Evolutionary conservation across 1,140 invertebrate species (phyloP), one percentile per base, ranked within the genome.

Genomic region (Plodia interpunctella): DNA sequence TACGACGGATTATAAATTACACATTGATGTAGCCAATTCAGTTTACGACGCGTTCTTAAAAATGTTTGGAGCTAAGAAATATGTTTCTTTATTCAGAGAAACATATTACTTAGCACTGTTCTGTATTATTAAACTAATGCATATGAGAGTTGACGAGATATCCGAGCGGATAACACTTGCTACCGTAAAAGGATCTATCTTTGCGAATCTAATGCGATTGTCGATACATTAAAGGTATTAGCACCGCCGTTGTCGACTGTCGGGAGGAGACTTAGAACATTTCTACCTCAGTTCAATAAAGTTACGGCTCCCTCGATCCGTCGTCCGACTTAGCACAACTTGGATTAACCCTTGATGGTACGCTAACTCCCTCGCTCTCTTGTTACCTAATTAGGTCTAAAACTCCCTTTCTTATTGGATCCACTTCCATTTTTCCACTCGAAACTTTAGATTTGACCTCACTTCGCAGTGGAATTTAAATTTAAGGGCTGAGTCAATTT

Each of bases 221-320:
- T 60, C 65, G 64, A 66, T 78, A 70, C 64, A 72, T 59, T 63
- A 65, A 62, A 62, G 56, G 60, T 38, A 71, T 73, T 71, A 75
- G 62, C 55, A 65, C 13, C 2, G 38, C 13, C n/a, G 10, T 51
- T 62, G 59, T 66, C 62, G 68, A 63, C 62, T 59, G 58, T 19
- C 56, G 30, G 11, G 30, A 63, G 30, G 55, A 59, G 72, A 68
- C 68, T 71, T 68, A 60, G 66, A 63, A 18, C 35, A 30, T 58
- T 70, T 68, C 56, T 62, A 63, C 57, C 57, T 70, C 55, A 49
- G 61, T 49, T 61, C 57, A 54, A 55, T 53, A 62, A 77, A 77
- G 65, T 74, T 72, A 53, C 49, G 51, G 35, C 21, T 62, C 58
- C 49, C 58, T 59, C 49, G 28, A 54, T 30, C 25, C 18, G 20